A percentile compares a stretch with the other conserved stretches of the same genome.
Conservation (phyloP, 2,797 vertebrate genomes). For the Phoebastria nigripes region DNA sequence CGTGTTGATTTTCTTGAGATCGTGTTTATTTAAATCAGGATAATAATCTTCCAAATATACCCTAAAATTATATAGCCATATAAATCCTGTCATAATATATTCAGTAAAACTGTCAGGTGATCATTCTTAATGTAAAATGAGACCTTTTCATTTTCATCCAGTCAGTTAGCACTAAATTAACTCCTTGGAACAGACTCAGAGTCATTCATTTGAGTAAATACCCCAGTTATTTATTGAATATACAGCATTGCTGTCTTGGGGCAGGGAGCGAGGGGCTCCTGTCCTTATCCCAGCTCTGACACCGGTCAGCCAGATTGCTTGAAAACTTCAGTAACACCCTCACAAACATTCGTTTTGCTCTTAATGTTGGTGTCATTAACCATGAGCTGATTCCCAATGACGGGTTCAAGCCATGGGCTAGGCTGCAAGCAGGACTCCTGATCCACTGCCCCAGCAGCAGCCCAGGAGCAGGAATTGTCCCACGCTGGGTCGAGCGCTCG, state of each 20-base stretch:
- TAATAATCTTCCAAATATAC: constrained; percentile 64
- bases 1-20: constrained; percentile 42
- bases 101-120: constrained; percentile 67
- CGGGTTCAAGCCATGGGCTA: neutral
- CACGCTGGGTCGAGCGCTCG: accelerated
- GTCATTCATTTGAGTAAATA: constrained; percentile 54
- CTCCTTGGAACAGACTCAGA: constrained; percentile 48
- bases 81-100: constrained; percentile 64
- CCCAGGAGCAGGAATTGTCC: neutral
- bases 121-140: constrained; percentile 66
- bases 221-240: constrained; percentile 42
- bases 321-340: neutral
- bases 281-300: neutral
- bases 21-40: constrained; percentile 62
- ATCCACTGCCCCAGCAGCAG: neutral
- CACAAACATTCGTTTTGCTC: neutral
- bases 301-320: neutral
- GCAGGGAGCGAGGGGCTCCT: neutral
- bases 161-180: constrained; percentile 66
- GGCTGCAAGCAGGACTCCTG: neutral
- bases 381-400: neutral
- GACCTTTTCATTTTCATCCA: constrained; percentile 66
- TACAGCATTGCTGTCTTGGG: neutral
- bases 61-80: constrained; percentile 61
- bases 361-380: neutral